These are phyloP conservation scores for Equus quagga DNA, from an alignment of 2,113 vertebrate genomes.

Conservation along the genomic window DNA sequence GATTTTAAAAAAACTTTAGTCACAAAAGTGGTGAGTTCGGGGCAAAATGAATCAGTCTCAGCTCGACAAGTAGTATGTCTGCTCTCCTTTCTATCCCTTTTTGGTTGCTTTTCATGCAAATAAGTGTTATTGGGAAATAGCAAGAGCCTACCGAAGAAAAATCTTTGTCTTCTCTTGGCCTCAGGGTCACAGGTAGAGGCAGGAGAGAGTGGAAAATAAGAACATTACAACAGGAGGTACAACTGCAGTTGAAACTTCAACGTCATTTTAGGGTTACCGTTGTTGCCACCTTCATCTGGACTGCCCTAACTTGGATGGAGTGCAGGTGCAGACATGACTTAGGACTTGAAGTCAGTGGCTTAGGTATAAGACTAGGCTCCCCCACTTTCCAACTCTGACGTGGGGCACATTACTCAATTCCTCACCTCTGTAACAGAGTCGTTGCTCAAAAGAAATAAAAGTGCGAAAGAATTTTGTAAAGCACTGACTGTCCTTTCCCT, in stretches of 20 bases:
- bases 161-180: neutral
- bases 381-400: neutral
- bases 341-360: neutral
- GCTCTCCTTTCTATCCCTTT: neutral
- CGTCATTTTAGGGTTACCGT: neutral
- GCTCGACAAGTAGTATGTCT: neutral
- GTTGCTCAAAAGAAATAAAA: slow-evolving; percentile 24
- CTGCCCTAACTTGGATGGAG: neutral
- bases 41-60: neutral
- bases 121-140: neutral
- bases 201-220: neutral
- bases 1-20: neutral
- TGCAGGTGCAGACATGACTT: accelerated
- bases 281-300: neutral
- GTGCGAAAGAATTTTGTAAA: neutral
- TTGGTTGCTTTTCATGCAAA: neutral
- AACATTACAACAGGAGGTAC: neutral
- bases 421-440: neutral
- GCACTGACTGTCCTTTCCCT: neutral
- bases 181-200: neutral
- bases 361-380: neutral
- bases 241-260: neutral
- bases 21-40: neutral
- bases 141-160: neutral
- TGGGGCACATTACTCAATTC: neutral